A percentile compares a stretch with the other conserved stretches of the same genome.
Conservation (phyloP, 2,797 vertebrate species). For the Danio choprae region DNA sequence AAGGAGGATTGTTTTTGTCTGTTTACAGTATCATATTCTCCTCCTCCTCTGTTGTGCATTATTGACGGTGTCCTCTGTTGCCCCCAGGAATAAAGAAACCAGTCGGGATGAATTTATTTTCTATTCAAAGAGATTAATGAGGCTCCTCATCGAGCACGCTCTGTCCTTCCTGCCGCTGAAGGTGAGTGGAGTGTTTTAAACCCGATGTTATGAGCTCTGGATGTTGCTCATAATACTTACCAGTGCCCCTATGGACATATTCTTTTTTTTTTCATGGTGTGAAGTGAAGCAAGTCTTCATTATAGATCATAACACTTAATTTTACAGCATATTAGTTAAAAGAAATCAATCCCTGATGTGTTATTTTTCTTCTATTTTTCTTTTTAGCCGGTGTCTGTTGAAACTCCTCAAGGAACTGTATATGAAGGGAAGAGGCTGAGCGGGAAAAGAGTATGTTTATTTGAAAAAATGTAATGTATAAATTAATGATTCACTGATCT, state of each 20-base stretch:
- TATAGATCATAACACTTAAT: background rate
- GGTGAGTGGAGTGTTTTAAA: constrained; percentile 68
- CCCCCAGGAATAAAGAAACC: constrained; percentile 88
- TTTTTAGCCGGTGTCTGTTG: constrained; percentile 84
- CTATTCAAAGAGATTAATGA: constrained; percentile 94
- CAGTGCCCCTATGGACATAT: background rate
- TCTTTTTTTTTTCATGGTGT: constrained; percentile 1
- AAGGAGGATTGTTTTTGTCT: constrained; percentile 6
- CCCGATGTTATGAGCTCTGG: background rate
- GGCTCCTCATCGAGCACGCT: constrained; percentile 89
- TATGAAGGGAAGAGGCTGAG: constrained; percentile 88
- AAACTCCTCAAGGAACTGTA: constrained; percentile 79
- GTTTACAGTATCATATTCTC: background rate
- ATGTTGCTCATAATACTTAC: constrained; percentile 5
- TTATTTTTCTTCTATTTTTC: constrained; percentile 2
- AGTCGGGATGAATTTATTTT: constrained; percentile 93
- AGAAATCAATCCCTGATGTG: background rate
- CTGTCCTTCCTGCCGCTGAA: constrained; percentile 91
- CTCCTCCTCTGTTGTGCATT: background rate
- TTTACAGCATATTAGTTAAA: background rate
- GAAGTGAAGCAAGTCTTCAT: constrained; percentile 8
- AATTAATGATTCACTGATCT: too few relatives aligned
- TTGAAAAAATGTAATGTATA: too few relatives aligned
- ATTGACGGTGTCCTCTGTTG: constrained; percentile 39
- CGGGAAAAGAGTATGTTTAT: constrained; percentile 80